A percentile compares a stretch with the other conserved stretches of the same genome.
These are phyloP conservation scores for Gambusia affinis DNA, from an alignment of 2,113 vertebrate species.

Conservation along the genomic window DNA sequence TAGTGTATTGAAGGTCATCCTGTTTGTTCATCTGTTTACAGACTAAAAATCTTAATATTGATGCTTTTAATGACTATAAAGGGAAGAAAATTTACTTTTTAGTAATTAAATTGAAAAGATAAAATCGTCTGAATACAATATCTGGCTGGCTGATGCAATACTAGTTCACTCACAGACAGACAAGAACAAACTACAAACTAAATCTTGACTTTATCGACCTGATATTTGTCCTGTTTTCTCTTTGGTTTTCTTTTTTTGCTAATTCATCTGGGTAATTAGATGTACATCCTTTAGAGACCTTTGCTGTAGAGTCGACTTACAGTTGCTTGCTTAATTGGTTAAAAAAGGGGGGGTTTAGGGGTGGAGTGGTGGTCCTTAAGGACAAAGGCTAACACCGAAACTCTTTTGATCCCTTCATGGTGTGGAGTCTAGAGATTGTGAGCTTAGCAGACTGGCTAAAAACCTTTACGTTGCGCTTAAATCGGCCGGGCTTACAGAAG, in stretches of 20 bases:
- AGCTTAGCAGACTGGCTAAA: slow-evolving; percentile 27
- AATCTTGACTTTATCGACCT: slow-evolving; percentile 35
- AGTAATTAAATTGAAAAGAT: neutral
- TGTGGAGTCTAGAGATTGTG: slow-evolving; percentile 16
- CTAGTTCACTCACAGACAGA: neutral
- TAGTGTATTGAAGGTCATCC: no score
- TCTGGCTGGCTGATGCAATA: neutral
- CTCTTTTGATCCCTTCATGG: slow-evolving; percentile 27
- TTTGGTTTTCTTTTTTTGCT: slow-evolving; percentile 39
- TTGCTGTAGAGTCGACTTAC: slow-evolving; percentile 17
- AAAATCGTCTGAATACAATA: neutral
- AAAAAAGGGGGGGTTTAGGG: neutral
- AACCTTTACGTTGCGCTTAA: slow-evolving; percentile 25
- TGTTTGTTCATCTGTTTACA: no score
- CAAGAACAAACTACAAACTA: slow-evolving; percentile 2
- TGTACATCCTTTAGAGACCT: slow-evolving; percentile 41
- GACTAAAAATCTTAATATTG: no score
- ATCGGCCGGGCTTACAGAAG: slow-evolving; percentile 15
- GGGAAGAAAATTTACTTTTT: no score
- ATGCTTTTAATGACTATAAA: no score
- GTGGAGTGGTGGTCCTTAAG: slow-evolving; percentile 32
- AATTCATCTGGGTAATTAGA: slow-evolving; percentile 57
- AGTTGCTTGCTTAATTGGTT: slow-evolving; percentile 56
- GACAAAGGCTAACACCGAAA: slow-evolving; percentile 39
- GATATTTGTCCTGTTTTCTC: slow-evolving; percentile 31